Evolutionary conservation across 2,888 invertebrate genomes (phyloP).

Genomic region (Bhutanitis thaidina): DNA sequence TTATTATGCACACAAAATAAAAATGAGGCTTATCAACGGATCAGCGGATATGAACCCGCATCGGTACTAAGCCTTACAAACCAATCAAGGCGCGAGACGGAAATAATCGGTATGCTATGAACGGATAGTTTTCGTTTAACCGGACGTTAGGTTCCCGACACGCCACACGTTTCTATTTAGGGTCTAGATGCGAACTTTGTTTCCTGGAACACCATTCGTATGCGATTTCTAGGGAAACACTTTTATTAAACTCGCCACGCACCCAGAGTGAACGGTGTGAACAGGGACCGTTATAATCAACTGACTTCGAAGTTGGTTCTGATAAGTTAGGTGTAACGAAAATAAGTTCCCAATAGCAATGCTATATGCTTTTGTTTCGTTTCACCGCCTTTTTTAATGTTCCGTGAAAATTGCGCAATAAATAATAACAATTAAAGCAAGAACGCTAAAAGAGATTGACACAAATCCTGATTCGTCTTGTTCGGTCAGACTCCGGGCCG

Average conservation of each 20-base stretch:
- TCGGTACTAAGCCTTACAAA: constrained; percentile 10
- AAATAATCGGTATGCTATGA: constrained; percentile 38
- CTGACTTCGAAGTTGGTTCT: neutral
- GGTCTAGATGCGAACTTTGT: constrained; percentile 23
- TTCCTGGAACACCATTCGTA: constrained; percentile 25
- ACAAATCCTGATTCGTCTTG: constrained; percentile 5
- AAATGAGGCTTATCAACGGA: constrained; percentile 13
- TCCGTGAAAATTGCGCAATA: no score
- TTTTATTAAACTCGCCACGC: neutral
- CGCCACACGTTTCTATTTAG: constrained; percentile 25
- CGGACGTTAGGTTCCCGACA: constrained; percentile 36
- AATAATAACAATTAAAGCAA: no score
- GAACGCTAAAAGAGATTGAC: neutral
- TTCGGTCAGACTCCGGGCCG: neutral
- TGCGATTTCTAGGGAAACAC: constrained; percentile 9
- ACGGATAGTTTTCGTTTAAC: constrained; percentile 39
- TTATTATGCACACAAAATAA: constrained; percentile 10
- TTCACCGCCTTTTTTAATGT: no score
- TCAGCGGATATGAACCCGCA: constrained; percentile 7
- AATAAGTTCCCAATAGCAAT: no score
- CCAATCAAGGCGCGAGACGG: constrained; percentile 18
- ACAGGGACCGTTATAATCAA: neutral
- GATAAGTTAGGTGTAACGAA: neutral
- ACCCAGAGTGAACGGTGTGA: neutral
- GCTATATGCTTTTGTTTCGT: no score